These are phyloP conservation scores for Scaeva pyrastri DNA, from an alignment of 2,888 invertebrate genomes.

Conservation along the genomic window DNA sequence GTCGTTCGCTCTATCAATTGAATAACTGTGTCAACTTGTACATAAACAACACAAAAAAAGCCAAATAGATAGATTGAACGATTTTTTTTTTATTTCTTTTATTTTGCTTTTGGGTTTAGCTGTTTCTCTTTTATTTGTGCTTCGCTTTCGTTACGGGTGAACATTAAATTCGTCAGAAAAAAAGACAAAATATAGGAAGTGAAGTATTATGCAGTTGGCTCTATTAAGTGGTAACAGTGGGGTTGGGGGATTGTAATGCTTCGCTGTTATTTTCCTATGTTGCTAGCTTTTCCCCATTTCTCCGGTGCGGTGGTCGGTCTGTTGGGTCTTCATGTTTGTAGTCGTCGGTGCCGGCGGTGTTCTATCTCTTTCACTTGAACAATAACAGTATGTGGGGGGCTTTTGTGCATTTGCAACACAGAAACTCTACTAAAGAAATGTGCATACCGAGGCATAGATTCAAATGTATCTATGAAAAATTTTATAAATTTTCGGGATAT, in stretches of 20 bases:
- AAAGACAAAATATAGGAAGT: constrained; percentile 73
- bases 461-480: constrained; percentile 69
- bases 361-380: constrained; percentile 47
- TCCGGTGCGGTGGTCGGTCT: constrained; percentile 33
- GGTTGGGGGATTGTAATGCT: constrained; percentile 64
- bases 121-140: constrained; percentile 72
- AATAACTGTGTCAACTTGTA: constrained; percentile 76
- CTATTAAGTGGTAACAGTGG: constrained; percentile 51
- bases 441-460: constrained; percentile 55
- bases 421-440: constrained; percentile 58
- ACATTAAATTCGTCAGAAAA: constrained; percentile 38
- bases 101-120: constrained; percentile 65
- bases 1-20: constrained; percentile 75
- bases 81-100: constrained; percentile 42
- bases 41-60: constrained; percentile 47
- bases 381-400: constrained; percentile 29
- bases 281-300: constrained; percentile 74
- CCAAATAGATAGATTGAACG: constrained; percentile 50
- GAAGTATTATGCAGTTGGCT: constrained; percentile 74
- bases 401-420: constrained; percentile 68
- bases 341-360: constrained; percentile 12
- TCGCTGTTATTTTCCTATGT: constrained; percentile 61
- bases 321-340: background rate
- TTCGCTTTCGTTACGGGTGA: constrained; percentile 72
- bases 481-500: constrained; percentile 69